Evolutionary conservation across 2,113 vertebrate genomes (phyloP).

Genomic region (Scophthalmus maximus): DNA sequence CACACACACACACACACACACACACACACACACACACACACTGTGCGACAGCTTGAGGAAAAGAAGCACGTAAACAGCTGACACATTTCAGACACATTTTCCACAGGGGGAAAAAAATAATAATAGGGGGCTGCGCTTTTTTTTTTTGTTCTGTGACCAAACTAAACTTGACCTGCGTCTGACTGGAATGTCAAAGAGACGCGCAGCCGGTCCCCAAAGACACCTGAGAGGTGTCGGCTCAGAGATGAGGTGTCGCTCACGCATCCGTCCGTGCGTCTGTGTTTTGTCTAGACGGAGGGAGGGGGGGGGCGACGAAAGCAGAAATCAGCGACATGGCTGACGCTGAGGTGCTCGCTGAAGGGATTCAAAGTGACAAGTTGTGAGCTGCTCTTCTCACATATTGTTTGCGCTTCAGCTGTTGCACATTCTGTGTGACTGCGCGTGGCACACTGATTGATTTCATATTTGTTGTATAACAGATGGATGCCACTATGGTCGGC

Average conservation of each 20-base stretch:
- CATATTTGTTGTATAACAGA: background rate
- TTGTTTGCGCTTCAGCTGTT: background rate
- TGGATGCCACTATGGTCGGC: too few species aligned
- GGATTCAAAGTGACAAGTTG: conserved; percentile 9
- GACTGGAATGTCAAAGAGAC: conserved; percentile 39
- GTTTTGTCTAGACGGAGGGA: conserved; percentile 49
- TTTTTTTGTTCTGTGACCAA: conserved; percentile 56
- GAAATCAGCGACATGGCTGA: conserved; percentile 10
- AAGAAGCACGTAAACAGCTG: conserved; percentile 51
- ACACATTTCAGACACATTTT: conserved; percentile 54
- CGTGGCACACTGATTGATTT: background rate
- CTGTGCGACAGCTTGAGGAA: conserved; percentile 54
- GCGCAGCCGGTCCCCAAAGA: conserved; percentile 25
- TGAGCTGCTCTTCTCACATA: conserved; percentile 7
- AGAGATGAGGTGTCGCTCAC: conserved; percentile 27
- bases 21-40: conserved; percentile 14
- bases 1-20: conserved; percentile 14
- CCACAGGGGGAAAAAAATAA: conserved; percentile 1
- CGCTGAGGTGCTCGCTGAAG: background rate
- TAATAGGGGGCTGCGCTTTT: background rate
- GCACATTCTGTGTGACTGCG: background rate
- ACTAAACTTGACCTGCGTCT: conserved; percentile 58
- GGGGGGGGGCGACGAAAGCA: background rate
- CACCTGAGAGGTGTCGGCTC: conserved; percentile 4
- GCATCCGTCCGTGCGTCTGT: conserved; percentile 21